Base-by-base conservation (phyloP, 2,888 invertebrate genomes). In the Drosophila hamatofila region DNA sequence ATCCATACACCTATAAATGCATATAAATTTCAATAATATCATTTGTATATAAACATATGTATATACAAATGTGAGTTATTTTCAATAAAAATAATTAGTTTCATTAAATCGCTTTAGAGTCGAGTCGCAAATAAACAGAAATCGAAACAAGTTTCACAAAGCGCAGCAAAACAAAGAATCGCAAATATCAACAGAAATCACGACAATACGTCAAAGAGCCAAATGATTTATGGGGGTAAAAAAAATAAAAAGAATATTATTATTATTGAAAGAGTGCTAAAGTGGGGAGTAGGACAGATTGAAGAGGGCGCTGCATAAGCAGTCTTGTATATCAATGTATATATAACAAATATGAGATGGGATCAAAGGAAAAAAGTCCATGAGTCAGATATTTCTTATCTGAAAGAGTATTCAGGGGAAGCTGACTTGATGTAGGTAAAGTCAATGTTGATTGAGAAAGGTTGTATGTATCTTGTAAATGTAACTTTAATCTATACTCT, bases 121-220 rank as follows among this genome's bases (percentile, higher is more conserved):
- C 37, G 39, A 46, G 48, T 52, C 21, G 18, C n/a, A n/a, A 18
- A 33, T 41, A 49, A 49, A 49, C 33, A 37, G 11, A 61, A 63
- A 55, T 42, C 23, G 1, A 80, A 76, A 80, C 77, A 48, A 62
- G 72, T 79, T 72, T 63, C 33, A 46, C 37, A 60, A 25, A 51
- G 51, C 51, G 23, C 58, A 44, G 41, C 16, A 42, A 42, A 57
- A 57, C 39, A 58, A 70, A 58, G 56, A 46, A 57, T 21, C 41
- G 49, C 35, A 56, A 14, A 62, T 42, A 65, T 55, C 42, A 49
- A 56, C 55, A 44, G 39, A 62, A 55, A 71, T 52, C 66, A 64
- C 39, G 70, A 70, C 74, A 64, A 48, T 37, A 21, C 23, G 33
- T 57, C 8, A 39, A 71, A 49, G 33, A 54, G 51, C 41, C 21